Evolutionary conservation across 1,140 invertebrate species (phyloP), one percentile per base, ranked within the genome.

Genomic region (Ostrea edulis): DNA sequence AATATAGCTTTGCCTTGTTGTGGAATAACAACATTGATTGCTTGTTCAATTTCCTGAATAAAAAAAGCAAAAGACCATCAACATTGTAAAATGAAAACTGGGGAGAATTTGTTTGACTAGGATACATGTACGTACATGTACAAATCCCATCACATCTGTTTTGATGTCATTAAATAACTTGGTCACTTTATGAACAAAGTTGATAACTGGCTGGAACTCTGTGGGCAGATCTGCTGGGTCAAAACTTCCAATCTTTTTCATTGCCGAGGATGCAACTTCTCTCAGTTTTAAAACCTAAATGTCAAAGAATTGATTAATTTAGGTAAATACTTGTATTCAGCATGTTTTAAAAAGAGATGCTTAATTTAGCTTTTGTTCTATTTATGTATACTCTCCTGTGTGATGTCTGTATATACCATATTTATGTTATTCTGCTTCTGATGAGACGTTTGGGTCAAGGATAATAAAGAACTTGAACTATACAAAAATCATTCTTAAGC

Each of bases 111-210:
- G 55, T 17, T 4, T 20, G 1, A 44, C 35, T 2, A 44, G 35
- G 2, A 44, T 1, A 44, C 14, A 7, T 14, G 9, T 62, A 62
- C 91, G 85, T 92, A 92, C 91, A 88, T 92, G 90, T 51, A 90
- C 91, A 83, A 93, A 92, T 17, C 54, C 85, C 86, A 91, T 87
- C 8, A 93, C 90, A 84, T 92, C 92, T 25, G 82, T 86, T 51
- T 86, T 86, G 2, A 92, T 65, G 84, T 92, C 89, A 14, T 91
- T 86, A 29, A 89, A 81, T 14, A 92, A 58, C 9, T 87, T 90
- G 8, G 82, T 65, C 7, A 92, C 82, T 84, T 85, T 88, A 9
- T 52, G 14, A 3, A 92, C 83, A 2, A 92, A 85, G 14, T 90
- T 90, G n/a, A 86, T 77, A 3, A 90, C 77, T 0, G 89, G 86